Evolutionary conservation across 37 sponge, comb jelly and placozoan species (phyloP), one percentile per base, ranked within the genome.

Genomic region (Diacarnus erythraeanus): DNA sequence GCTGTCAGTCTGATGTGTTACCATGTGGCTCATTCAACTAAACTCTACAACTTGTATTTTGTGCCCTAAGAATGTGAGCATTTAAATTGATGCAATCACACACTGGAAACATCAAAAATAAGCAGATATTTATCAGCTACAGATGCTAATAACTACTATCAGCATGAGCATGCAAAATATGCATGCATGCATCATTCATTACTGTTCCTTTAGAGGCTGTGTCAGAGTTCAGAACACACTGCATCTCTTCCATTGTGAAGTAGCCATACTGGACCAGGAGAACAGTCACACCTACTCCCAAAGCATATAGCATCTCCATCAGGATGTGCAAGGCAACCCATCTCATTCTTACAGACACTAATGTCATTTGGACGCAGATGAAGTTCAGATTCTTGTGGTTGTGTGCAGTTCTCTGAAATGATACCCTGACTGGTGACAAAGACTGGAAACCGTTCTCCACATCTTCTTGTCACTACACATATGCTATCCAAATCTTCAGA

Each of bases 251-350:
- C 66, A 65, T 30, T 30, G 66, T 3, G 9, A 30, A 30, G 2
- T 65, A 65, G 12, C 66, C 66, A 65, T 3, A 65, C 66, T 3
- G 66, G 66, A 31, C 66, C 66, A 8, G 30, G 34, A 30, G 66
- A 30, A 35, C 66, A 65, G 66, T 65, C 66, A 65, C 66, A 65
- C 34, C 33, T 65, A 35, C 10, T 31, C 2, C 12, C 31, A 30
- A 30, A 30, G 66, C 66, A 65, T 30, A 10, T 30, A 25, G 34
- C 66, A 12, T 65, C 9, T 31, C 17, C 34, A 15, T 65, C 33
- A 4, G 9, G 27, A 65, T 65, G 12, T 10, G 9, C 66, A 65
- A 15, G 31, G 34, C 31, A 30, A 30, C 29, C 34, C 17, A 30
- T 65, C 2, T 5, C 35, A n/a, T n/a, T n/a, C n/a, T n/a, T n/a